Conservation (phyloP, 2,797 vertebrate species). For the Pipistrellus pygmaeus region DNA sequence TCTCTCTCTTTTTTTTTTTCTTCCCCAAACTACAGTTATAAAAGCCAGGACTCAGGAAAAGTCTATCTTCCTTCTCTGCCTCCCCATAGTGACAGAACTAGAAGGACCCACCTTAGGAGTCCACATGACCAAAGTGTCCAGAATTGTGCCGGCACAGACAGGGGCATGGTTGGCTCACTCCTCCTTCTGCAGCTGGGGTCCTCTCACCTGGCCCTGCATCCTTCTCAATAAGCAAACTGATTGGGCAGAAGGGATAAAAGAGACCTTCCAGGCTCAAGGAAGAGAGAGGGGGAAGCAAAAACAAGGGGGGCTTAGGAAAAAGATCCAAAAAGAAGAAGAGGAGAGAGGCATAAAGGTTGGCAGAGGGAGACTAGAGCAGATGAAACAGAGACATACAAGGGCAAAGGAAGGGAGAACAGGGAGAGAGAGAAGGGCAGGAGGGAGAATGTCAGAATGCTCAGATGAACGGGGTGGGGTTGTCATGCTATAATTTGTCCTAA, state of each 20-base stretch:
- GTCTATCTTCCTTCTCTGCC: neutral
- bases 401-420: neutral
- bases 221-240: neutral
- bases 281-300: neutral
- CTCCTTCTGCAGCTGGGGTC: neutral
- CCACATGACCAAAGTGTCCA: neutral
- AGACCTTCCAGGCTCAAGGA: neutral
- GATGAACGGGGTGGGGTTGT: neutral
- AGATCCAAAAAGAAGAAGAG: neutral
- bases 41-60: neutral
- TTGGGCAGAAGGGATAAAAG: neutral
- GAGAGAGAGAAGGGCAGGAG: neutral
- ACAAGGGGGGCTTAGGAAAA: neutral
- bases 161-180: neutral
- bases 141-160: neutral
- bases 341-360: neutral
- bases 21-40: neutral
- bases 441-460: neutral
- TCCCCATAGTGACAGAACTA: neutral
- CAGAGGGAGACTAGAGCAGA: neutral
- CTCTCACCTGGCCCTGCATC: neutral
- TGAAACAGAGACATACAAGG: neutral
- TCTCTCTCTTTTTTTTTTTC: neutral
- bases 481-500: neutral
- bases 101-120: neutral